phyloP scores from a whole-genome alignment of 2,113 vertebrate genomes.

The Campylorhamphus procurvoides region DNA sequence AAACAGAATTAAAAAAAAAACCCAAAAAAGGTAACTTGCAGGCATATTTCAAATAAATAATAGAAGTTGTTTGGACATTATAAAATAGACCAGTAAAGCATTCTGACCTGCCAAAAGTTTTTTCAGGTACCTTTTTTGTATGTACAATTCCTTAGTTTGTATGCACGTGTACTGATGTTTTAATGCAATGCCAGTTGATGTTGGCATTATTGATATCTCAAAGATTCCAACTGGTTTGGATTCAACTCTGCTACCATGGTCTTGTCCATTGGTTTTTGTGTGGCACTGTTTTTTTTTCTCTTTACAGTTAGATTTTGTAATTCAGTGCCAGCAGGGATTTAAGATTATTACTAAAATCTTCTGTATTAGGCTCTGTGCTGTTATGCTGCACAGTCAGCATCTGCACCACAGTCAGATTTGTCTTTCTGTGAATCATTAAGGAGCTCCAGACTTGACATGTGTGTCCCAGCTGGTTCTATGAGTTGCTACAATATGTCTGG shows the following conservation, averaged over 20 bases:
- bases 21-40: neutral
- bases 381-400: neutral
- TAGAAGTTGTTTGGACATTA: neutral
- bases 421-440: neutral
- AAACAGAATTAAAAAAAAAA: neutral
- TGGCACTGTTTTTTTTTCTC: neutral
- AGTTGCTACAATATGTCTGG: neutral
- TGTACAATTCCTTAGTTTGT: neutral
- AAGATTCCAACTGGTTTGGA: neutral
- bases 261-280: neutral
- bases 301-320: neutral
- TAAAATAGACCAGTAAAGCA: neutral
- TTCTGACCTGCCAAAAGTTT: neutral
- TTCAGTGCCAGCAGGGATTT: neutral
- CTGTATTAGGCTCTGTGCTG: neutral
- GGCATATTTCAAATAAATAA: neutral
- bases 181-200: neutral
- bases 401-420: neutral
- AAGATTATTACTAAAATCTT: neutral
- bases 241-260: neutral
- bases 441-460: conserved; percentile 2
- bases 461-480: neutral
- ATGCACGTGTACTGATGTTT: neutral
- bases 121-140: neutral
- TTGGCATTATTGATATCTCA: neutral